Percentiles rank a stretch among this genome's conserved stretches.
phyloP scores from a whole-genome alignment of 64 coral and sea anemone genomes.

The Stichodactyla mertensii region DNA sequence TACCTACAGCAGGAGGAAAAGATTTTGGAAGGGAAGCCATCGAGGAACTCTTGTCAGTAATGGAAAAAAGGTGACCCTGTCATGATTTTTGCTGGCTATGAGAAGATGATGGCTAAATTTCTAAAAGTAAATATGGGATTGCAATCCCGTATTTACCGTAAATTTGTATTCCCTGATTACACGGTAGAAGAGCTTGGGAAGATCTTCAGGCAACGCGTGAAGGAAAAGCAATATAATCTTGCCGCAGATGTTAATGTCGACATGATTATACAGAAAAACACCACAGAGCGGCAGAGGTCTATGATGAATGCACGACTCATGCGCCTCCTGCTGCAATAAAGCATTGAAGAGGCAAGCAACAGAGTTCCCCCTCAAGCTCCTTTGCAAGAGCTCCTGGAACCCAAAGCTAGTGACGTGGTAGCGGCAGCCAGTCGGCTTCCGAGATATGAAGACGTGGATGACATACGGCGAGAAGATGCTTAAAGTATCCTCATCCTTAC shows the following conservation, averaged over 20 bases:
- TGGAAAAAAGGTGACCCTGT: conserved; percentile 42
- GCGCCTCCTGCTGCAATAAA: conserved; percentile 6
- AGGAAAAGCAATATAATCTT: background rate
- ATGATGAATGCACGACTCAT: conserved; percentile 35
- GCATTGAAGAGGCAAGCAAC: conserved; percentile 40
- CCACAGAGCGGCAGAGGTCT: background rate
- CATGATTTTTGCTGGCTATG: conserved; percentile 54
- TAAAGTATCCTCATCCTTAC: background rate
- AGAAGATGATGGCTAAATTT: conserved; percentile 27
- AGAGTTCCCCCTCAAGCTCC: conserved; percentile 35
- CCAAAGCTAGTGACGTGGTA: conserved; percentile 25
- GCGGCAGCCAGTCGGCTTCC: conserved; percentile 15
- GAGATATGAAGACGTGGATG: background rate
- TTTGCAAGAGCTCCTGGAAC: conserved; percentile 20
- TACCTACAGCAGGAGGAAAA: background rate
- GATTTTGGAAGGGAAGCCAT: conserved; percentile 47
- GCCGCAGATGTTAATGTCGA: background rate
- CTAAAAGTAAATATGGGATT: conserved; percentile 30
- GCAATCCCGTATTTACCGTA: conserved; percentile 10
- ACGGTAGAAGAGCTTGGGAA: conserved; percentile 28
- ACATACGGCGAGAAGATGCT: background rate
- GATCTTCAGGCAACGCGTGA: conserved; percentile 2
- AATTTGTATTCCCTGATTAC: conserved; percentile 44
- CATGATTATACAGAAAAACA: background rate
- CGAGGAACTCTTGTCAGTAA: conserved; percentile 37